Evolutionary conservation across 2,113 vertebrate species (phyloP), one percentile per base, ranked within the genome.

Genomic region (Phalacrocorax pelagicus): DNA sequence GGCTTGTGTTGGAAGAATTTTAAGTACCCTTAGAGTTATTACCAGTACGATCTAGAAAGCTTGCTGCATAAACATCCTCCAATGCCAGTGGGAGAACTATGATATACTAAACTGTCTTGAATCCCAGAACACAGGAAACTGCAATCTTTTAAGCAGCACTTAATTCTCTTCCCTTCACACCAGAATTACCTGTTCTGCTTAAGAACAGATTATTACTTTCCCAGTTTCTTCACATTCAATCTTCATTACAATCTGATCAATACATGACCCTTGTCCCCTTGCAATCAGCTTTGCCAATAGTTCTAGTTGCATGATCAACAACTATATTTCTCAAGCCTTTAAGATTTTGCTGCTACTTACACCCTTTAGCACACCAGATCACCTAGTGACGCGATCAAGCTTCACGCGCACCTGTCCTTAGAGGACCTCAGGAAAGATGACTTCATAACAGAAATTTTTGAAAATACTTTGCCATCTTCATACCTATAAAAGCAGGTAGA

Each of bases 171-270:
- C 38, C 57, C 15, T 51, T 78, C 61, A 47, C 70, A 63, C 19
- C 5, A 7, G 1, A 67, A 75, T 51, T 18, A 13, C 52, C n/a
- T 55, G 2, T 26, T 84, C 46, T n/a, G 5, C 42, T 78, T 70
- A 92, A 73, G 51, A 95, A 59, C 38, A 69, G 61, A 59, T 77
- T 89, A 73, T 69, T 59, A 26, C n/a, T 61, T 88, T 47, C n/a
- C 32, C 51, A 81, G 49, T 86, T 86, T 83, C 92, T 81, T 46
- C 86, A 23, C 47, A 49, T 63, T 94, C 92, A 73, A 70, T 94
- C 88, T 83, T 95, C 88, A 84, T 90, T 94, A 88, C 55, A 62
- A 90, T 30, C 42, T 59, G 63, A 92, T 95, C 91, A 1, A 97
- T 77, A 40, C 38, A 20, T 3, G 7, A 84, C 63, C 67, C 49